A percentile compares a stretch with the other conserved stretches of the same genome.
phyloP scores from a whole-genome alignment of 1,140 invertebrate genomes.

The Lasioglossum albipes region DNA sequence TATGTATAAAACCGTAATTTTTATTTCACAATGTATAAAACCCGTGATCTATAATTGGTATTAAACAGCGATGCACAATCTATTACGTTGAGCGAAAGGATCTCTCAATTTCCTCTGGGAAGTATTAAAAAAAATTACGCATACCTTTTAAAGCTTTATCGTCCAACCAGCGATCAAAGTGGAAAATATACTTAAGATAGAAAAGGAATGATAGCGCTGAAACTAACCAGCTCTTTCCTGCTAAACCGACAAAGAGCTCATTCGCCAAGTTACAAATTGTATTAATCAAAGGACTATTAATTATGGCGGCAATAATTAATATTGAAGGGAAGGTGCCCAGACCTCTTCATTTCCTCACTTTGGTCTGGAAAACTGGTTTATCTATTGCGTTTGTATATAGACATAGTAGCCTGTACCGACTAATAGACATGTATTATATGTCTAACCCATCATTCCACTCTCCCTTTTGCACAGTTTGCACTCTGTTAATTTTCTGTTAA shows the following conservation, averaged over 20 bases:
- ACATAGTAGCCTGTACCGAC: not conserved
- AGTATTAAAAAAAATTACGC: not conserved
- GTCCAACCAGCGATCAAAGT: not conserved
- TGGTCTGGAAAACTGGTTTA: constrained; percentile 31
- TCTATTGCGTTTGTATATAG: constrained; percentile 12
- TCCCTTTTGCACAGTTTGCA: too few species aligned
- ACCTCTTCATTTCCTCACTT: constrained; percentile 38
- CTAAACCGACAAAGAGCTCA: constrained; percentile 9
- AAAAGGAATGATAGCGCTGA: constrained; percentile 19
- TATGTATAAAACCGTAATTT: too few species aligned
- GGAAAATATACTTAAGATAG: not conserved
- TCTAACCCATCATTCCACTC: too few species aligned
- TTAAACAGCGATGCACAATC: too few species aligned
- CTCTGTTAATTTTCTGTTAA: too few species aligned
- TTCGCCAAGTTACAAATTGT: constrained; percentile 49
- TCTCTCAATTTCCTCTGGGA: too few species aligned
- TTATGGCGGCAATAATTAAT: constrained; percentile 54
- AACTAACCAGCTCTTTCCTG: not conserved
- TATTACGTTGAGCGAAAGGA: too few species aligned
- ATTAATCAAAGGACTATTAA: constrained; percentile 60
- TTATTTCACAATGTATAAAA: too few species aligned
- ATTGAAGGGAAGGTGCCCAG: constrained; percentile 45
- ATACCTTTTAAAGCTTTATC: not conserved
- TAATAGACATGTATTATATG: not conserved
- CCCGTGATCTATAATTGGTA: too few species aligned